A percentile compares a stretch with the other conserved stretches of the same genome.
Evolutionary conservation across 2,888 invertebrate species (phyloP).

Genomic region (Parnassius apollo): DNA sequence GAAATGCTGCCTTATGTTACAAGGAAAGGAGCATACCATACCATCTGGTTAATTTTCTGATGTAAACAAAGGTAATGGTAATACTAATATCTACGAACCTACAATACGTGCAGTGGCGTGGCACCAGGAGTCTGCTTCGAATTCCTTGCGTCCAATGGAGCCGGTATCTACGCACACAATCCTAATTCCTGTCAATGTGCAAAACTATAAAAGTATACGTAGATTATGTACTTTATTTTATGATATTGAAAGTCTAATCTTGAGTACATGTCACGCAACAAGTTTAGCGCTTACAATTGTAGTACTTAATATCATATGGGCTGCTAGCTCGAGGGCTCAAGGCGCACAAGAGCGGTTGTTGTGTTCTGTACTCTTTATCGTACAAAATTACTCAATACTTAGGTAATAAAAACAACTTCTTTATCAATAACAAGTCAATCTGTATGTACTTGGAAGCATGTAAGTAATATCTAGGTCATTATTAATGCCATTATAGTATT

Average conservation of each 20-base stretch:
- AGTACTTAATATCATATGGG: not conserved
- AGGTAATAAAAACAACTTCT: too few relatives aligned
- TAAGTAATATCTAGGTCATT: too few relatives aligned
- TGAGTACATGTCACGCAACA: not conserved
- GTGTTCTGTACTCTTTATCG: not conserved
- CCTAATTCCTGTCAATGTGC: not conserved
- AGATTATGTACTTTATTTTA: not conserved
- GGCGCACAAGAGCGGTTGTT: slow-evolving; percentile 8
- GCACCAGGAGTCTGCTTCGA: not conserved
- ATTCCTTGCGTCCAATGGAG: slow-evolving; percentile 12
- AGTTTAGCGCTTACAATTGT: not conserved
- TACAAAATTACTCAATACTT: too few relatives aligned
- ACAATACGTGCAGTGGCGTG: too few relatives aligned
- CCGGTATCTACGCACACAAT: slow-evolving; percentile 14
- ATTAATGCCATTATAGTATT: too few relatives aligned
- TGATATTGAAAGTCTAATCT: not conserved
- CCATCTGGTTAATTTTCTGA: too few relatives aligned
- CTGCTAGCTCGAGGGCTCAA: slow-evolving; percentile 2
- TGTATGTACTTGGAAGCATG: too few relatives aligned
- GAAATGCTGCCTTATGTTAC: too few relatives aligned
- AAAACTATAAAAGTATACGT: not conserved
- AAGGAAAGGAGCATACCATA: too few relatives aligned
- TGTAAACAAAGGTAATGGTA: too few relatives aligned
- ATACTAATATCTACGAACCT: too few relatives aligned
- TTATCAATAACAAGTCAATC: too few relatives aligned